A percentile compares a stretch with the other conserved stretches of the same genome.
Conservation (phyloP, 2,888 invertebrate species). For the Melipona bicolor region DNA sequence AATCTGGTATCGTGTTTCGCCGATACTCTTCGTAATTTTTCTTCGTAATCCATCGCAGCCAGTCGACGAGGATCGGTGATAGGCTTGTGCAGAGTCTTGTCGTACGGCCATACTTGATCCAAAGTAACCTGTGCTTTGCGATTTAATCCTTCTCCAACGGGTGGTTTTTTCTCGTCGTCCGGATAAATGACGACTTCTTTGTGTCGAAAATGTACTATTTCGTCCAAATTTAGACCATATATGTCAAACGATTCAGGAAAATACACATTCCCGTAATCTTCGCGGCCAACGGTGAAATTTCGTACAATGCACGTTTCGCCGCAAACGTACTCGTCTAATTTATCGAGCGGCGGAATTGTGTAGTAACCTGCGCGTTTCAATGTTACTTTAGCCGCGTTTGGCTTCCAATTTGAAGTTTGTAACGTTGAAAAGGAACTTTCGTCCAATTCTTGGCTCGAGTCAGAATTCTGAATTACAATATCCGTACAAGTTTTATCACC, state of each 20-base stretch:
- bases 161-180: constrained; percentile 94
- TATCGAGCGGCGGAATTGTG: constrained; percentile 93
- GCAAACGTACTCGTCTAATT: constrained; percentile 89
- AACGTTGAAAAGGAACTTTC: constrained; percentile 68
- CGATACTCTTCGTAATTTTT: constrained; percentile 92
- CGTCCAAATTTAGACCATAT: constrained; percentile 93
- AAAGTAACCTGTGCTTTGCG: constrained; percentile 95
- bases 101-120: constrained; percentile 97
- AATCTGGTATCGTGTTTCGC: constrained; percentile 95
- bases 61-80: constrained; percentile 93
- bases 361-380: constrained; percentile 94
- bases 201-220: constrained; percentile 95
- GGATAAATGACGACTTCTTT: constrained; percentile 98
- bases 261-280: constrained; percentile 95
- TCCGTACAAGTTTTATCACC: constrained; percentile 69
- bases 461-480: constrained; percentile 63
- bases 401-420: constrained; percentile 77
- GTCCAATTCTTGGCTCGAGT: constrained; percentile 73
- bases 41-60: constrained; percentile 92
- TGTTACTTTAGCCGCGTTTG: constrained; percentile 91
- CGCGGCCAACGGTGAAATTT: constrained; percentile 94
- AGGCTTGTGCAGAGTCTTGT: constrained; percentile 91
- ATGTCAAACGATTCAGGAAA: constrained; percentile 94
- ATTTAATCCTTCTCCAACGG: constrained; percentile 94
- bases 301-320: constrained; percentile 93